These are phyloP conservation scores for Poeciliopsis presidionis DNA, from an alignment of 2,797 vertebrate species.

Conservation along the genomic window DNA sequence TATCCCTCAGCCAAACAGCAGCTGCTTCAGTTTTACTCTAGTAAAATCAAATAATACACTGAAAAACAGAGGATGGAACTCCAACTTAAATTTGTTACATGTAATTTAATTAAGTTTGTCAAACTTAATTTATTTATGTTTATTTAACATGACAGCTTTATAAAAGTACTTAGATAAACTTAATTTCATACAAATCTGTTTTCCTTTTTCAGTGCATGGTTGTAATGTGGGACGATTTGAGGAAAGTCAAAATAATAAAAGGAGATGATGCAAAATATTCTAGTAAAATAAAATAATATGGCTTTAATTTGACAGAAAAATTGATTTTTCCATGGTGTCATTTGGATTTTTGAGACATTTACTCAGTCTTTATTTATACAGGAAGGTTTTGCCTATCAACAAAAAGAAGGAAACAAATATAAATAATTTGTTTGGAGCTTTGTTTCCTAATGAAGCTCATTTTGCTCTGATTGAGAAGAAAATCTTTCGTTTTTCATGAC, in stretches of 20 bases:
- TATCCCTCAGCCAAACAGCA: constrained; percentile 2
- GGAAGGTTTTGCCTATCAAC: not conserved
- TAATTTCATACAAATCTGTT: no score
- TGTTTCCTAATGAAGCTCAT: not conserved
- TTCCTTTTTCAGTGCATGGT: no score
- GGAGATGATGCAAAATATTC: not conserved
- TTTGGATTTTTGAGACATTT: not conserved
- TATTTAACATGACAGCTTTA: no score
- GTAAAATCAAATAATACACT: not conserved
- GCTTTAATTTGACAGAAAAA: not conserved
- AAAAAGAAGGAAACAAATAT: not conserved
- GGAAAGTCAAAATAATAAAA: not conserved
- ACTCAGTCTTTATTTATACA: not conserved
- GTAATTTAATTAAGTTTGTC: no score
- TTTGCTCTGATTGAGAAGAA: not conserved
- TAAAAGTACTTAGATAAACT: no score
- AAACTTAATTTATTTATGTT: no score
- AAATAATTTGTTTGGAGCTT: not conserved
- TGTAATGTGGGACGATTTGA: not conserved
- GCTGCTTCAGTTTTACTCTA: not conserved
- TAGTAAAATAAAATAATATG: not conserved
- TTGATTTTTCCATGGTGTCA: not conserved
- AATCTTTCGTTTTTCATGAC: not conserved
- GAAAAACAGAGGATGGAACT: no score
- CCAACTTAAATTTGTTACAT: no score